Evolutionary conservation across 2,113 vertebrate genomes (phyloP).

Genomic region (mouse (Mus musculus)): DNA sequence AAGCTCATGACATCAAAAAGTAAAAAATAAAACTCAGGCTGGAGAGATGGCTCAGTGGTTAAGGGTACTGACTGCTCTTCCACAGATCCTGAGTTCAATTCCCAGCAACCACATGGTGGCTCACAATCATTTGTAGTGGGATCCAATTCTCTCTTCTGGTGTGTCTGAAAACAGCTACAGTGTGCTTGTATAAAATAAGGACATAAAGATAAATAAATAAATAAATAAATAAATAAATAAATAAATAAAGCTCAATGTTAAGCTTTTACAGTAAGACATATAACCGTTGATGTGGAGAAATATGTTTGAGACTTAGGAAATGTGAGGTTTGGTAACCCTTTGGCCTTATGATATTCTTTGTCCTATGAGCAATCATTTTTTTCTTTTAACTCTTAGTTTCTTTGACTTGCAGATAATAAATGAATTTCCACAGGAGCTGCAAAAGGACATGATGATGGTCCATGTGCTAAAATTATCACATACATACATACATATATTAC

Average conservation of each 20-base stretch:
- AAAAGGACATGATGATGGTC: conserved; percentile 4
- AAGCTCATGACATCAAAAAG: not conserved
- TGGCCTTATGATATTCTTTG: not conserved
- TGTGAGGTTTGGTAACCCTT: not conserved
- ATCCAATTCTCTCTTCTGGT: too few relatives aligned
- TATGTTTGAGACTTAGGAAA: not conserved
- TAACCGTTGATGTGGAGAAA: not conserved
- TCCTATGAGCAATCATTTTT: conserved; percentile 3
- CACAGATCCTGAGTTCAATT: too few relatives aligned
- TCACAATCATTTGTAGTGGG: too few relatives aligned
- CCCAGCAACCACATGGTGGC: too few relatives aligned
- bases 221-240: not conserved
- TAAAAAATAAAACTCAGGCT: not conserved
- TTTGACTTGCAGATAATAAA: not conserved
- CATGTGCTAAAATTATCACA: not conserved
- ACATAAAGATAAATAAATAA: not conserved
- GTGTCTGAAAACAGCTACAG: too few relatives aligned
- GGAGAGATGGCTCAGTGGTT: too few relatives aligned
- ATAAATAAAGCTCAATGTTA: not conserved
- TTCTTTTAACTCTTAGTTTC: not conserved
- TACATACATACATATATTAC: too few relatives aligned
- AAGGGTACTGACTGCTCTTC: too few relatives aligned
- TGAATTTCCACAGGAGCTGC: not conserved
- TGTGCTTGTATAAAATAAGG: too few relatives aligned
- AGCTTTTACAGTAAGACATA: not conserved